Conservation (phyloP, 1,140 invertebrate species). For the Procambarus virginalis region DNA sequence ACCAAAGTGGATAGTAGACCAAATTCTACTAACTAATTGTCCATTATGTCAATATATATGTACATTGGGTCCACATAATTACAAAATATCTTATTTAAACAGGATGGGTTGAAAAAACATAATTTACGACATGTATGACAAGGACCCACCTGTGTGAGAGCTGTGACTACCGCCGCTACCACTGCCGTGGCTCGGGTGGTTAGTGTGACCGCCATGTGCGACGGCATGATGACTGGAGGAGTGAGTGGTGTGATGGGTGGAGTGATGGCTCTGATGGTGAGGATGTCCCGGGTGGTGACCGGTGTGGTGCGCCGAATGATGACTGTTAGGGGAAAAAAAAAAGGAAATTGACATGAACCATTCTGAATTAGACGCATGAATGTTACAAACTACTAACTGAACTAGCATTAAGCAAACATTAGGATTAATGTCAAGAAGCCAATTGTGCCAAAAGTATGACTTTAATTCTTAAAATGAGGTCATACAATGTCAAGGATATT, state of each 20-base stretch:
- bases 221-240: slow-evolving; percentile 54
- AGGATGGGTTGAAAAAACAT: too few relatives aligned
- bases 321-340: slow-evolving; percentile 26
- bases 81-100: too few relatives aligned
- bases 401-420: background rate
- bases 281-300: slow-evolving; percentile 50
- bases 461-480: too few relatives aligned
- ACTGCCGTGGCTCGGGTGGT: slow-evolving; percentile 24
- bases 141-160: slow-evolving; percentile 43
- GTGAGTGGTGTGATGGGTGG: slow-evolving; percentile 46
- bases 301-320: slow-evolving; percentile 50
- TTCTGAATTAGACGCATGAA: background rate
- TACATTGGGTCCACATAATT: too few relatives aligned
- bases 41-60: too few relatives aligned
- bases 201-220: slow-evolving; percentile 23
- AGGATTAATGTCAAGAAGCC: background rate
- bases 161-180: slow-evolving; percentile 6
- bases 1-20: too few relatives aligned
- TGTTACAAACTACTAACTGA: background rate
- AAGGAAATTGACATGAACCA: background rate
- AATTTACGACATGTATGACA: background rate
- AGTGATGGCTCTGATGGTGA: slow-evolving; percentile 53
- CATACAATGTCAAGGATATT: too few relatives aligned
- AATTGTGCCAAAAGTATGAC: too few relatives aligned
- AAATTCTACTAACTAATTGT: too few relatives aligned